Conservation (phyloP, 2,888 invertebrate species). For the Cerastis rubricosa region DNA sequence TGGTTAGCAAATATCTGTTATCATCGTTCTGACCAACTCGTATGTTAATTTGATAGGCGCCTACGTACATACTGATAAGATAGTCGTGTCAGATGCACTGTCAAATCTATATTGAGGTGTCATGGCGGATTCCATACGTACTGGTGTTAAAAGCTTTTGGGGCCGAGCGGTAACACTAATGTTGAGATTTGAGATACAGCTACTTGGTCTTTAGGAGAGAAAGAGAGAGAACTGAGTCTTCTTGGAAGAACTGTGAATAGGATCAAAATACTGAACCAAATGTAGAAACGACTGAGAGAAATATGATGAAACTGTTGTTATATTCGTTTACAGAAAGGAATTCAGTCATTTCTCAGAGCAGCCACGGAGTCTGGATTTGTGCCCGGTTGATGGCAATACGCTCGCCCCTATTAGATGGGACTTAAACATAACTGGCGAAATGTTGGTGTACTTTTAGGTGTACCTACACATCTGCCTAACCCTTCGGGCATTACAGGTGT, state of each 20-base stretch:
- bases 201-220: neutral
- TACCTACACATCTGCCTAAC: too few relatives aligned
- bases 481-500: too few relatives aligned
- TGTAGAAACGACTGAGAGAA: neutral
- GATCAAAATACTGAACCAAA: neutral
- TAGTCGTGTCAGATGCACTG: slow-evolving; percentile 51
- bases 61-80: slow-evolving; percentile 59
- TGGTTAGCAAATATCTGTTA: slow-evolving; percentile 56
- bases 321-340: neutral
- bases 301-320: neutral
- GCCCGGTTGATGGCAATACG: too few relatives aligned
- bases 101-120: slow-evolving; percentile 48
- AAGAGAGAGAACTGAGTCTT: neutral
- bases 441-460: too few relatives aligned
- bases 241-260: neutral
- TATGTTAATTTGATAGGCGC: slow-evolving; percentile 60
- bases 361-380: too few relatives aligned
- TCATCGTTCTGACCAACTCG: slow-evolving; percentile 37
- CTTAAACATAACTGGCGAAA: too few relatives aligned
- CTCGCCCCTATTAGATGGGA: too few relatives aligned
- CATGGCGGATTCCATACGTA: slow-evolving; percentile 46
- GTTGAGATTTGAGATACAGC: neutral
- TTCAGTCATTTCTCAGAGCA: too few relatives aligned
- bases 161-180: neutral
- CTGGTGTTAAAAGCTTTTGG: slow-evolving; percentile 37